Evolutionary conservation across 2,888 invertebrate species (phyloP), one percentile per base, ranked within the genome.

Genomic region (Nectonema munidae): DNA sequence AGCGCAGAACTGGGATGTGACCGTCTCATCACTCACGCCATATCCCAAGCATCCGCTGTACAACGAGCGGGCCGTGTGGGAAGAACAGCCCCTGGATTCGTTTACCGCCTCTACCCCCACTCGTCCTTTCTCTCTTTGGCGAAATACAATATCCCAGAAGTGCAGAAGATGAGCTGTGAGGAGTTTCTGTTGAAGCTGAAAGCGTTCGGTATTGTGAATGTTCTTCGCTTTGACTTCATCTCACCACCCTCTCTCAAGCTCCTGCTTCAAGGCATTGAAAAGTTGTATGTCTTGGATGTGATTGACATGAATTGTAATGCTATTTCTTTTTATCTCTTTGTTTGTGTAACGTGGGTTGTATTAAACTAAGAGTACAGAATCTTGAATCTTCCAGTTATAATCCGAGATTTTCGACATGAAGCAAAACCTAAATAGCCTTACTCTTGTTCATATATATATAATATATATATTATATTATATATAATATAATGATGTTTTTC

Each of bases 31-130:
- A 34, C 20, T 16, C 18, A 18, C 11, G 18, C 35, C 17, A 34
- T 34, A 5, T 34, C 35, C 6, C 17, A 34, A 19, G 19, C 18
- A n/a, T 34, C 35, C 6, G 35, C 35, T 20, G 20, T 34, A 18
- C 35, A 34, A 19, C 17, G 35, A 14, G 35, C 35, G 4, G 35
- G 35, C 9, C 17, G 35, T 5, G 35, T 20, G 6, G 35, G 35
- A 6, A 6, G 35, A 19, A 34, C 35, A 6, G 19, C 18, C 11
- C 11, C 17, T 19, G 35, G 35, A 16, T 19, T 19, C 9, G 35
- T 34, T 9, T 34, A 19, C 20, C 5, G 35, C 5, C 35, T 34
- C 4, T 34, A 34, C 19, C 17, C 35, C 20, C 19, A 20, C 20
- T 9, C 6, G 25, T 25, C 6, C 6, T 9, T n/a, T 25, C n/a